Evolutionary conservation across 92 coral and sea anemone species (phyloP), one percentile per base, ranked within the genome.

Genomic region (Porites cylindrica): DNA sequence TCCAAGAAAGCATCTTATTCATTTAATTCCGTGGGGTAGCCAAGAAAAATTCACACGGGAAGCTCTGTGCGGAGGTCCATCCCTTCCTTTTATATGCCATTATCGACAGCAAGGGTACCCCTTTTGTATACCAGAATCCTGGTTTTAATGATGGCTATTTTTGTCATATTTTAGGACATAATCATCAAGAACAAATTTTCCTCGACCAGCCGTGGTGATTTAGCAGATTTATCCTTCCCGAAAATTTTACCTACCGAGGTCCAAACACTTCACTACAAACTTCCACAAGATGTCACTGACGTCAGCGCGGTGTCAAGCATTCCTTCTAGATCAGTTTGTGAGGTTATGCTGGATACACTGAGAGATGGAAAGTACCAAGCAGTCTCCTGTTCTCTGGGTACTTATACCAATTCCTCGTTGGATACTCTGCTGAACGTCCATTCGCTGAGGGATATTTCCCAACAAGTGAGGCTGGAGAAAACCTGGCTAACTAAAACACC

Each of bases 331-430:
- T 59, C 51, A n/a, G 70, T 20, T 71, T 87, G 86, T 80, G 32
- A 18, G 51, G 19, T 14, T 24, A 80, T 80, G 91, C 47, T 62
- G 53, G 51, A 87, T 10, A 58, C 66, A 3, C 84, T 85, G 14
- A 85, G 11, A 10, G n/a, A 13, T 50, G 90, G 75, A 1, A 67
- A 8, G 24, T 80, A 56, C 60, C 21, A 43, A 6, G 93, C 91
- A 8, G 72, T 90, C 50, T 73, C 91, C 18, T 90, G 90, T 56
- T 66, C 68, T 21, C 29, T 82, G 23, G 93, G 93, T 75, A 86
- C 88, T 47, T 90, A 85, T 43, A 70, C 83, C 21, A 82, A 52
- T 54, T 65, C 87, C 24, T 70, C 83, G 54, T 70, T 80, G 21
- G 76, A 80, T 19, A 70, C 38, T 13, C 54, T 90, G 76, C 17